Percentiles rank a stretch among this genome's conserved stretches.
Evolutionary conservation across 2,888 invertebrate genomes (phyloP).

Genomic region (Apodemia hepburni): DNA sequence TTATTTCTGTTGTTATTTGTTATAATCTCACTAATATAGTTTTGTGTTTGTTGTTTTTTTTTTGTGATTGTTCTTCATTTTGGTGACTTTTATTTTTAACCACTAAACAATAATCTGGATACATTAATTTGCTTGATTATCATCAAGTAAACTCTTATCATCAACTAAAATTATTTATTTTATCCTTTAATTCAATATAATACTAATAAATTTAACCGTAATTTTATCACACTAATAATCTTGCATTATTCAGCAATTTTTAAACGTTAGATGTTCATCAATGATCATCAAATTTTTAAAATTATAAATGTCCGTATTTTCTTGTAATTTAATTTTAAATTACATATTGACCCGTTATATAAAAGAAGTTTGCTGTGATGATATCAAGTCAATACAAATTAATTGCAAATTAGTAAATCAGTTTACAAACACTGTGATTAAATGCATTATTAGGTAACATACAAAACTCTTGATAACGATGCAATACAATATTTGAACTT

Average conservation of each 20-base stretch:
- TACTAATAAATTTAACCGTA: too few relatives aligned
- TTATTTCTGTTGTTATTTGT: background rate
- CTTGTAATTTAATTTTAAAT: too few relatives aligned
- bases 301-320: too few relatives aligned
- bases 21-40: background rate
- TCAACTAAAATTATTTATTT: too few relatives aligned
- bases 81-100: slow-evolving; percentile 10
- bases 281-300: too few relatives aligned
- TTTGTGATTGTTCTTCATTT: background rate
- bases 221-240: too few relatives aligned
- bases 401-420: slow-evolving; percentile 21
- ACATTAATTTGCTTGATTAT: background rate
- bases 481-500: background rate
- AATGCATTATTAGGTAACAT: background rate
- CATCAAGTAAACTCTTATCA: background rate
- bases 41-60: background rate
- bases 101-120: background rate
- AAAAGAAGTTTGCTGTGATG: background rate
- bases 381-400: background rate
- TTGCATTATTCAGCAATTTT: too few relatives aligned
- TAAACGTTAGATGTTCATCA: too few relatives aligned
- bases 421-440: background rate
- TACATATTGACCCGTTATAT: background rate
- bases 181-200: too few relatives aligned
- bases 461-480: background rate